Percentiles rank a stretch among this genome's conserved stretches.
Evolutionary conservation across 2,888 invertebrate genomes (phyloP).

Genomic region (Limenitis camilla): DNA sequence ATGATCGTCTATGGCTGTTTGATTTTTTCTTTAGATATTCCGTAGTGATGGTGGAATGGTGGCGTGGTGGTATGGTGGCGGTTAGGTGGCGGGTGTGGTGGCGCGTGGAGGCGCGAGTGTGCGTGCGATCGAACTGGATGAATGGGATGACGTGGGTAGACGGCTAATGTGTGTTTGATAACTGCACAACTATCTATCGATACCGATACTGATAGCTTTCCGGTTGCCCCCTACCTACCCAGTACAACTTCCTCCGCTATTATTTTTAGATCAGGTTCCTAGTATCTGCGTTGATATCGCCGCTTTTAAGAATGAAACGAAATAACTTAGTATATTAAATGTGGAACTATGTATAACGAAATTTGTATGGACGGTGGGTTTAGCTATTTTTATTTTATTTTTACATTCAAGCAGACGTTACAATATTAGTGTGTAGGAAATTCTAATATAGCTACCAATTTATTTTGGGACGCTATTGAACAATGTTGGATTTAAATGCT

Average conservation of each 20-base stretch:
- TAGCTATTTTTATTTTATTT: no score
- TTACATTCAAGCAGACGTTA: no score
- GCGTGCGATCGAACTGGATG: conserved; percentile 67
- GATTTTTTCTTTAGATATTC: conserved; percentile 16
- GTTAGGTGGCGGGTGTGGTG: conserved; percentile 23
- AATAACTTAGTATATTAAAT: conserved; percentile 1
- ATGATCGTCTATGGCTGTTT: conserved; percentile 33
- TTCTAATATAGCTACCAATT: no score
- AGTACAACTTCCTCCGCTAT: conserved; percentile 39
- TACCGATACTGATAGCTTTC: no score
- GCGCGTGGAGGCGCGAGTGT: conserved; percentile 39
- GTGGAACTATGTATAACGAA: background rate
- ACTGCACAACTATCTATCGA: conserved; percentile 32
- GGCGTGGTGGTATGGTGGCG: conserved; percentile 22
- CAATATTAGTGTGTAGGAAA: no score
- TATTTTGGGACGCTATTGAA: no score
- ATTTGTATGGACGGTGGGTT: no score
- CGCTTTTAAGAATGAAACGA: conserved; percentile 1
- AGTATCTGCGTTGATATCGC: conserved; percentile 15
- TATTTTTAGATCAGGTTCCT: conserved; percentile 56
- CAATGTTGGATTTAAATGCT: no score
- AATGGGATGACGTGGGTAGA: conserved; percentile 66
- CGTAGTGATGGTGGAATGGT: conserved; percentile 21
- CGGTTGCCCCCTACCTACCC: conserved; percentile 29
- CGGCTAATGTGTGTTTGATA: conserved; percentile 62